phyloP scores from a whole-genome alignment of 2,113 vertebrate genomes.

The Barnardius zonarius region DNA sequence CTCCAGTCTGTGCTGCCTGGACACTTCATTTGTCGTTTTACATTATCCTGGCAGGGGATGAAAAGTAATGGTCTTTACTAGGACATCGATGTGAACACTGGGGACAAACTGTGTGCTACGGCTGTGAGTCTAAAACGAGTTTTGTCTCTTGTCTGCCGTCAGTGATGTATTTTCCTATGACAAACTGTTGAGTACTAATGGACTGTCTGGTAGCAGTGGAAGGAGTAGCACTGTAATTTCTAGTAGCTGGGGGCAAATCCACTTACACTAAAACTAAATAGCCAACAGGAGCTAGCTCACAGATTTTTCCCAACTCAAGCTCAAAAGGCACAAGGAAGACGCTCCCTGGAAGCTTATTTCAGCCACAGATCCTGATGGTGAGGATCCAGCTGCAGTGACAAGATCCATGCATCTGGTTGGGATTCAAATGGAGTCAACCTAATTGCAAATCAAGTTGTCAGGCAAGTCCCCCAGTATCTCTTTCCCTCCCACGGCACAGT shows the following conservation, averaged over 20 bases:
- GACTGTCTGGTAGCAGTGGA: background rate
- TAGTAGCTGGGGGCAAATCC: background rate
- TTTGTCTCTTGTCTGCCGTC: background rate
- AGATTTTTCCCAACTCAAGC: background rate
- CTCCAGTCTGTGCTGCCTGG: background rate
- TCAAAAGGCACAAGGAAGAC: background rate
- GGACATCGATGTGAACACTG: background rate
- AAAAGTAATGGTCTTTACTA: background rate
- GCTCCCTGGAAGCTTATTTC: background rate
- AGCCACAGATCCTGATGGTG: background rate
- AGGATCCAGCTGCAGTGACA: background rate
- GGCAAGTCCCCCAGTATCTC: background rate
- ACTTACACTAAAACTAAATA: background rate
- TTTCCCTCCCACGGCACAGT: background rate
- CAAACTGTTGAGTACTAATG: background rate
- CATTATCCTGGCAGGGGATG: background rate
- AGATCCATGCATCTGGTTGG: background rate
- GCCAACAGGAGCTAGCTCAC: background rate
- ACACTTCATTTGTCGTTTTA: background rate
- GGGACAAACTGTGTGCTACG: background rate
- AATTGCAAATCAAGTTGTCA: background rate
- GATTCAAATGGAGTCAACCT: background rate
- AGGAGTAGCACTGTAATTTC: background rate
- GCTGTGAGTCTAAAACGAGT: fast-evolving
- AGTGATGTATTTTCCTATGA: background rate